Evolutionary conservation across 2,888 invertebrate genomes (phyloP).

Genomic region (Macropis europaea): DNA sequence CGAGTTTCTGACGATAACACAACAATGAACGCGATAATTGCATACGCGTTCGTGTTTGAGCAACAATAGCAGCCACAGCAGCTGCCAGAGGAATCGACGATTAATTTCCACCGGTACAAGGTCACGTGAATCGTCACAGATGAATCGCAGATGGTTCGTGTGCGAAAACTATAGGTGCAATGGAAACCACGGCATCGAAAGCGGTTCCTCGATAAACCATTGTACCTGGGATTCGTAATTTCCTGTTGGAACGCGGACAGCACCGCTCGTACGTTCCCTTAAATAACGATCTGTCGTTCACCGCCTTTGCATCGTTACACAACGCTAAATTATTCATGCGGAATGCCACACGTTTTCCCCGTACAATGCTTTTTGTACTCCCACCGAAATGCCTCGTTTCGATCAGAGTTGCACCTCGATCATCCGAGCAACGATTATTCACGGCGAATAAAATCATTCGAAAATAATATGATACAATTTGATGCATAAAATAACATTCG

Average conservation of each 20-base stretch:
- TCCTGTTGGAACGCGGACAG: slow-evolving; percentile 40
- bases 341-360: slow-evolving; percentile 27
- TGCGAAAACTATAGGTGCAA: slow-evolving; percentile 26
- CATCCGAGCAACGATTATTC: no score
- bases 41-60: not conserved
- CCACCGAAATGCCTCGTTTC: slow-evolving; percentile 7
- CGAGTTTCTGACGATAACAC: not conserved
- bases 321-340: slow-evolving; percentile 36
- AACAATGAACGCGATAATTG: not conserved
- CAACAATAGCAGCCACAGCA: not conserved
- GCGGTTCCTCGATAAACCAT: slow-evolving; percentile 28
- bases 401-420: not conserved
- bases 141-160: slow-evolving; percentile 40
- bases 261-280: slow-evolving; percentile 8
- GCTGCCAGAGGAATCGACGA: not conserved
- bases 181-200: not conserved
- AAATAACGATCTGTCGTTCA: slow-evolving; percentile 35
- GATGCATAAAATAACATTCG: no score
- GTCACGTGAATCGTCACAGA: not conserved
- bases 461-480: no score
- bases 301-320: slow-evolving; percentile 31
- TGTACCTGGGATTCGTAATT: slow-evolving; percentile 45
- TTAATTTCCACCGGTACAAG: not conserved
- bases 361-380: slow-evolving; percentile 5
- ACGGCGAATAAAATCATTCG: no score